These are phyloP conservation scores for Xenopus petersii DNA, from an alignment of 2,797 vertebrate species.

Conservation along the genomic window DNA sequence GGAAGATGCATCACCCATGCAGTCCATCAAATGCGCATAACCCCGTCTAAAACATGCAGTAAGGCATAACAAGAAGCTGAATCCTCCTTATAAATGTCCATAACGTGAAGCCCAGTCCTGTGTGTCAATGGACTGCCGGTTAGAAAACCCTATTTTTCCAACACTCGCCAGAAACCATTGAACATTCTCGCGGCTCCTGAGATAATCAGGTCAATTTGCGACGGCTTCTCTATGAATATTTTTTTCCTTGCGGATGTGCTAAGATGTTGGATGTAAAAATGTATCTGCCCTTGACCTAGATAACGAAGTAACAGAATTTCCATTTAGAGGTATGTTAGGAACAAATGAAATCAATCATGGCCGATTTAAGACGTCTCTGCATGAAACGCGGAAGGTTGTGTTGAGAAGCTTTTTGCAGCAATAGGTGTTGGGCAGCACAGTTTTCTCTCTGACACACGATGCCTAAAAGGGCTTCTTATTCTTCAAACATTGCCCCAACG, in stretches of 20 bases:
- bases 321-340: background rate
- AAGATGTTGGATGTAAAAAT: conserved; percentile 1
- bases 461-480: too few relatives aligned
- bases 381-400: too few relatives aligned
- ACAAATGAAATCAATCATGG: too few relatives aligned
- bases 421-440: too few relatives aligned
- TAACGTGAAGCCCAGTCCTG: background rate
- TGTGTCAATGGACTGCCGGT: background rate
- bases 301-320: background rate
- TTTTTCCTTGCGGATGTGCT: background rate
- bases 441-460: too few relatives aligned
- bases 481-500: too few relatives aligned
- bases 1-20: conserved; percentile 13
- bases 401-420: too few relatives aligned
- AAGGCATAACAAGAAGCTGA: background rate
- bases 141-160: background rate
- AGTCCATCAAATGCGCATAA: background rate
- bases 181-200: background rate
- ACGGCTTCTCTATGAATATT: background rate
- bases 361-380: too few relatives aligned
- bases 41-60: conserved; percentile 32
- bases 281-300: background rate
- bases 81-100: too few relatives aligned
- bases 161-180: too few relatives aligned
- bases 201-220: too few relatives aligned